Conservation (phyloP, 2,888 invertebrate genomes). For the Achlya flavicornis region DNA sequence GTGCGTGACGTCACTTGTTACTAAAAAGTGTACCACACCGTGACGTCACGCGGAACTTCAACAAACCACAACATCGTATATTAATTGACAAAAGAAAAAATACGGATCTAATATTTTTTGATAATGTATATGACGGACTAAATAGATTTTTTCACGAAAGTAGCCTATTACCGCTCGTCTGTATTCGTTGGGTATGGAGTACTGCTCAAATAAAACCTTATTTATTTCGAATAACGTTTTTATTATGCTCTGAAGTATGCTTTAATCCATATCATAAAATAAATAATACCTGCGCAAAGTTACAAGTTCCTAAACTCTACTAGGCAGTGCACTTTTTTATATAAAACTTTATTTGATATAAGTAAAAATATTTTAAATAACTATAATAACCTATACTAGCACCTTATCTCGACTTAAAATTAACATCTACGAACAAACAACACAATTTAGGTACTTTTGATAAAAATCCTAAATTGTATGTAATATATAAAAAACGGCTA, state of each 20-base stretch:
- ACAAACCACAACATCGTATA: too few relatives aligned
- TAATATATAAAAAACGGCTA: constrained; percentile 33
- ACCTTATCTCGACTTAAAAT: constrained; percentile 9
- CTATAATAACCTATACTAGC: constrained; percentile 13
- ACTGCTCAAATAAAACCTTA: constrained; percentile 10
- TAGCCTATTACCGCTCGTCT: too few relatives aligned
- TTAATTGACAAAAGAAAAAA: too few relatives aligned
- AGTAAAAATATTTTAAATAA: constrained; percentile 15
- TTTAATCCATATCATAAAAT: constrained; percentile 1
- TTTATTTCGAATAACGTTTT: constrained; percentile 37
- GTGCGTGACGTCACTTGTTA: too few relatives aligned
- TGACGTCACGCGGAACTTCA: too few relatives aligned
- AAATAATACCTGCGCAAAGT: constrained; percentile 40
- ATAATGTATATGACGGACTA: too few relatives aligned
- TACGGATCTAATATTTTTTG: too few relatives aligned
- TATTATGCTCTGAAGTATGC: constrained; percentile 36
- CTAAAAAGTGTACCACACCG: too few relatives aligned
- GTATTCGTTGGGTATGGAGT: too few relatives aligned
- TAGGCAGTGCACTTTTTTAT: constrained; percentile 48
- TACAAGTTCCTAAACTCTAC: neutral
- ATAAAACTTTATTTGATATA: constrained; percentile 16
- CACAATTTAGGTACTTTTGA: constrained; percentile 8
- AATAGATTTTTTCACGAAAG: too few relatives aligned
- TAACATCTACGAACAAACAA: neutral
- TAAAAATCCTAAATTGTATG: constrained; percentile 7